A percentile compares a stretch with the other conserved stretches of the same genome.
Conservation (phyloP, 2,888 invertebrate species). For the Coremacera marginata region DNA sequence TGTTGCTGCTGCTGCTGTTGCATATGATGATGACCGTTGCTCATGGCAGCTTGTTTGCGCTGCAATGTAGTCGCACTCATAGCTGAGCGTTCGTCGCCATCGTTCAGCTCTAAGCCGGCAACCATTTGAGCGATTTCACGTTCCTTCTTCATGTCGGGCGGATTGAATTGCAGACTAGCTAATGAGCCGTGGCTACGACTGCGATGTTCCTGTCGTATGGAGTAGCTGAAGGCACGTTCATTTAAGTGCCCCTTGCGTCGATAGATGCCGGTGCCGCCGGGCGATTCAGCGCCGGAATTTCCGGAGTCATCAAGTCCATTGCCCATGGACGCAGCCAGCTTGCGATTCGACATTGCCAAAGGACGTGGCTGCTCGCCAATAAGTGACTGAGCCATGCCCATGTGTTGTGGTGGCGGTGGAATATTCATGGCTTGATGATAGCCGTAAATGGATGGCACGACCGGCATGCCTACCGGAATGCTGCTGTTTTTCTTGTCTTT, state of each 20-base stretch:
- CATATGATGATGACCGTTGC: constrained; percentile 53
- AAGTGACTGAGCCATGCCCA: constrained; percentile 73
- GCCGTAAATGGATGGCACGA: constrained; percentile 71
- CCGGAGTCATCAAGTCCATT: constrained; percentile 74
- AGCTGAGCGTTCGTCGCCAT: constrained; percentile 52
- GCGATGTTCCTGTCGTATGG: constrained; percentile 92
- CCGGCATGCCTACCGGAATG: constrained; percentile 69
- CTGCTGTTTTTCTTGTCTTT: constrained; percentile 68
- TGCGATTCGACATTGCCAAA: constrained; percentile 71
- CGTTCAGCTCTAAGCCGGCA: constrained; percentile 85
- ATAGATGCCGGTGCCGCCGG: constrained; percentile 85
- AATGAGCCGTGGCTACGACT: constrained; percentile 93
- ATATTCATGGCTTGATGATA: constrained; percentile 60
- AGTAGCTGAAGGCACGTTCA: constrained; percentile 93
- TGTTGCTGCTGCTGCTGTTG: constrained; percentile 46
- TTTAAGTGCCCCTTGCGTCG: constrained; percentile 92
- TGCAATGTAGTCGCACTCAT: constrained; percentile 70
- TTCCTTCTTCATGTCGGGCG: constrained; percentile 88
- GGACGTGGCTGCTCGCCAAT: constrained; percentile 72
- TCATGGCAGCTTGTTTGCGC: constrained; percentile 57
- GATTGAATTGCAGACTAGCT: constrained; percentile 90
- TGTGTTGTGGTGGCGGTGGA: constrained; percentile 54
- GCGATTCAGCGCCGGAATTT: constrained; percentile 72
- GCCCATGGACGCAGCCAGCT: constrained; percentile 78
- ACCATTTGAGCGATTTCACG: constrained; percentile 93